A percentile compares a stretch with the other conserved stretches of the same genome.
Evolutionary conservation across 2,888 invertebrate genomes (phyloP).

Genomic region (Horisme vitalbata): DNA sequence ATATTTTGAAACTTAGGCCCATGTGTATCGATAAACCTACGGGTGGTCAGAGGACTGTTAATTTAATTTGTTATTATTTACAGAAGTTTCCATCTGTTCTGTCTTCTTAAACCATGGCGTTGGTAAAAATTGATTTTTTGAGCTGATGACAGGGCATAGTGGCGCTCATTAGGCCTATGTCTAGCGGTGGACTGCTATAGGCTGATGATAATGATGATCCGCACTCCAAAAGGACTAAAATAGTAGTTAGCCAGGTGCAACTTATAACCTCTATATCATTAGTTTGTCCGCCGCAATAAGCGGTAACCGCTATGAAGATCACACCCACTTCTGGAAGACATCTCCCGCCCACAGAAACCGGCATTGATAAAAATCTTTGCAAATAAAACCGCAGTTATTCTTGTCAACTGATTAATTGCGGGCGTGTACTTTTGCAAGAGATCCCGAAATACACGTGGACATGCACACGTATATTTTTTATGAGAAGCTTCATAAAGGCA

Average conservation of each 20-base stretch:
- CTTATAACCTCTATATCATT: constrained; percentile 17
- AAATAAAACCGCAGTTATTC: constrained; percentile 37
- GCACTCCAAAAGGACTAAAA: too few species aligned
- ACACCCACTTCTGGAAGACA: constrained; percentile 64
- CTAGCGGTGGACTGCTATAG: too few species aligned
- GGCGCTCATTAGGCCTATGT: too few species aligned
- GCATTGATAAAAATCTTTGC: constrained; percentile 26
- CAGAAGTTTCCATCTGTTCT: too few species aligned
- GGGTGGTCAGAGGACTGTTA: too few species aligned
- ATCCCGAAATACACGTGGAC: constrained; percentile 11
- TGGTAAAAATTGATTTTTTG: too few species aligned
- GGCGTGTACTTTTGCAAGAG: constrained; percentile 31
- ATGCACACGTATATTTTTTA: constrained; percentile 1
- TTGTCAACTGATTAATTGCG: constrained; percentile 41
- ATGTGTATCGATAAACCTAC: too few species aligned
- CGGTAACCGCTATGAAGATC: constrained; percentile 46
- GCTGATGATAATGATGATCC: too few species aligned
- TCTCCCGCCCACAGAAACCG: constrained; percentile 49
- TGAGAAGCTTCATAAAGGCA: background rate
- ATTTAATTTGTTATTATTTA: too few species aligned
- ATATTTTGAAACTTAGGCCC: too few species aligned
- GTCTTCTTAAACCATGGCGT: too few species aligned
- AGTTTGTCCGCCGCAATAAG: constrained; percentile 22
- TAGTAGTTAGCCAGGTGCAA: constrained; percentile 24
- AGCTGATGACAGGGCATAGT: too few species aligned